Evolutionary conservation across 2,797 vertebrate species (phyloP).

Genomic region (Meda fulgida): DNA sequence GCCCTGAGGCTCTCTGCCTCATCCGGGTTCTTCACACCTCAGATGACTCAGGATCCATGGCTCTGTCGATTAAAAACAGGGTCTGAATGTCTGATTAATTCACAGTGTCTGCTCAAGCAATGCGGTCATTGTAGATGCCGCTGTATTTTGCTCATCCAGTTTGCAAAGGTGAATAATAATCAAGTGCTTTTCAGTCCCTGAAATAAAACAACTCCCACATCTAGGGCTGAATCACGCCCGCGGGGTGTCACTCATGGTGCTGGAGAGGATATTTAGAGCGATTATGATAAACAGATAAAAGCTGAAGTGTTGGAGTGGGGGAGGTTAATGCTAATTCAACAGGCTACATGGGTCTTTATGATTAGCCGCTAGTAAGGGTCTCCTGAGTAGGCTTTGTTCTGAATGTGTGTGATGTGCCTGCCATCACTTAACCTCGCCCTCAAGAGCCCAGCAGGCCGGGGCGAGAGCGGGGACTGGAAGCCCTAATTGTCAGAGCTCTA

Average conservation of each 20-base stretch:
- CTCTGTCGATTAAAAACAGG: not conserved
- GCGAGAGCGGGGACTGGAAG: conserved; percentile 3
- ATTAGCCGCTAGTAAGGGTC: conserved; percentile 57
- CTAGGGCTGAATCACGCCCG: not conserved
- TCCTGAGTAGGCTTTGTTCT: conserved; percentile 37
- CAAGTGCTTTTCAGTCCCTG: conserved; percentile 53
- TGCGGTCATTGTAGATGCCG: not conserved
- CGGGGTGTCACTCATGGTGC: conserved; percentile 4
- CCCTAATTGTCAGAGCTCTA: not conserved
- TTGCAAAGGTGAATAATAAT: conserved; percentile 24
- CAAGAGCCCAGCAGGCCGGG: conserved; percentile 3
- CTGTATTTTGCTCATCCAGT: conserved; percentile 8
- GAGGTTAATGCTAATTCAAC: conserved; percentile 49
- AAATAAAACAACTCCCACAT: conserved; percentile 47
- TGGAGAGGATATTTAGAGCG: conserved; percentile 27
- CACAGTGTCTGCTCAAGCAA: not conserved
- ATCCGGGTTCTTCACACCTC: conserved; percentile 2
- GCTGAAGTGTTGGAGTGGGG: conserved; percentile 52
- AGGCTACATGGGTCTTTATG: conserved; percentile 41
- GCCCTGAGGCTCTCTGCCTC: not conserved
- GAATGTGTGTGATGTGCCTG: not conserved
- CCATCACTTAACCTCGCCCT: conserved; percentile 40
- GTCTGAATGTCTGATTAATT: conserved; percentile 9
- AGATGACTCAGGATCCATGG: not conserved
- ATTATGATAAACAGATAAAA: conserved; percentile 55